Evolutionary conservation across 2,113 vertebrate genomes (phyloP).

Genomic region (Thalassoma bifasciatum): DNA sequence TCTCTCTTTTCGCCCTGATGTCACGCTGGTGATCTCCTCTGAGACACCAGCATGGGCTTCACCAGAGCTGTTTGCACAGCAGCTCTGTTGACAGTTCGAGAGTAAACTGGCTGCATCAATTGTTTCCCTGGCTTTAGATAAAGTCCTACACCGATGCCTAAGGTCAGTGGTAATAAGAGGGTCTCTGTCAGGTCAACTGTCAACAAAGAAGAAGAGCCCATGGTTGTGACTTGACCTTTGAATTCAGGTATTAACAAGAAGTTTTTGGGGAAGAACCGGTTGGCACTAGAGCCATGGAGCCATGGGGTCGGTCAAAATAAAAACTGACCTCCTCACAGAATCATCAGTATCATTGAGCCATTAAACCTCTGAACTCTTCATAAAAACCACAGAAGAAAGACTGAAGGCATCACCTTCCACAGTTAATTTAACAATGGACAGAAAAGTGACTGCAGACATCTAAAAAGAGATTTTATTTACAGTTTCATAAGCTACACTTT

Average conservation of each 20-base stretch:
- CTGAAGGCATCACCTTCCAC: not conserved
- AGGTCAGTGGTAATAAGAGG: slow-evolving; percentile 23
- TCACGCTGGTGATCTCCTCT: slow-evolving; percentile 7
- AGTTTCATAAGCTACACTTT: too few species aligned
- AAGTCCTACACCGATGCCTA: not conserved
- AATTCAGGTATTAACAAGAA: not conserved
- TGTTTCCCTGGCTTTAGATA: slow-evolving; percentile 8
- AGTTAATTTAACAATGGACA: too few species aligned
- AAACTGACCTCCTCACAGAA: not conserved
- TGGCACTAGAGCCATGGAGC: not conserved
- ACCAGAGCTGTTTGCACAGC: slow-evolving; percentile 27
- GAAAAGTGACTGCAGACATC: too few species aligned
- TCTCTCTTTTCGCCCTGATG: not conserved
- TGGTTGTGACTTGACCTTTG: slow-evolving; percentile 2
- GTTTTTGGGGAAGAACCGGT: not conserved
- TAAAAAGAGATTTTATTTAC: too few species aligned
- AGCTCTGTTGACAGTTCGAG: slow-evolving; percentile 54
- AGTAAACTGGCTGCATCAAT: slow-evolving; percentile 33
- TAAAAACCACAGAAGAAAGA: too few species aligned
- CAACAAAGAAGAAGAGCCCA: slow-evolving; percentile 13
- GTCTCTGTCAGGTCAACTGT: slow-evolving; percentile 8
- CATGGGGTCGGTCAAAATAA: not conserved
- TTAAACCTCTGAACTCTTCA: too few species aligned
- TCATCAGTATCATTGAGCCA: not conserved
- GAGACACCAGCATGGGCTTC: not conserved